Percentiles rank a stretch among this genome's conserved stretches.
phyloP scores from a whole-genome alignment of 2,888 invertebrate species.

The Carabus problematicus region DNA sequence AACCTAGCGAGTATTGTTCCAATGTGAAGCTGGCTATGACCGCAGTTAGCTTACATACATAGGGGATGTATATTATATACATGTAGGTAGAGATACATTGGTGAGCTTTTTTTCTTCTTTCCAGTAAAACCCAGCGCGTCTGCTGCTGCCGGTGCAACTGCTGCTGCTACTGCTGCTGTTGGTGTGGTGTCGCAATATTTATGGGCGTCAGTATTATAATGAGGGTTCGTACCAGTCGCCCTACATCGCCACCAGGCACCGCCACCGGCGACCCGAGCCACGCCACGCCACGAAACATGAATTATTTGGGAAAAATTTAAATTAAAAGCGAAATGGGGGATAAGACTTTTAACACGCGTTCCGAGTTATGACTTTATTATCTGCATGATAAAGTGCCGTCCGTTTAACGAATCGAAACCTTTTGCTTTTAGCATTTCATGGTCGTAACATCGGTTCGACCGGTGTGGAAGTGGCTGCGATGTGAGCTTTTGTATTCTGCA shows the following conservation, averaged over 20 bases:
- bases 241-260: slow-evolving; percentile 47
- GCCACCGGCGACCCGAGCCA: neutral
- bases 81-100: too few species aligned
- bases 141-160: too few species aligned
- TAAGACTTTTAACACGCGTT: slow-evolving; percentile 47
- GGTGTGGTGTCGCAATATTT: slow-evolving; percentile 43
- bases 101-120: too few species aligned
- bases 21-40: too few species aligned
- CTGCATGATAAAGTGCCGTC: slow-evolving; percentile 50
- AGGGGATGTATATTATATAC: too few species aligned
- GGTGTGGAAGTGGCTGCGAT: too few species aligned
- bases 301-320: slow-evolving; percentile 50
- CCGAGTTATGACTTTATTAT: slow-evolving; percentile 50
- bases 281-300: slow-evolving; percentile 49
- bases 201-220: slow-evolving; percentile 42
- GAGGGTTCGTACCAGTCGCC: slow-evolving; percentile 47
- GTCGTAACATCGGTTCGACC: too few species aligned
- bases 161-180: too few species aligned
- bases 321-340: slow-evolving; percentile 45
- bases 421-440: neutral
- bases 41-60: too few species aligned
- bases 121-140: too few species aligned
- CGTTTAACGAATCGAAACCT: slow-evolving; percentile 37
- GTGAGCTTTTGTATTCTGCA: too few species aligned
- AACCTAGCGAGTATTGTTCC: too few species aligned